phyloP scores from a whole-genome alignment of 2,888 invertebrate species.

The Chloroclysta siterata region DNA sequence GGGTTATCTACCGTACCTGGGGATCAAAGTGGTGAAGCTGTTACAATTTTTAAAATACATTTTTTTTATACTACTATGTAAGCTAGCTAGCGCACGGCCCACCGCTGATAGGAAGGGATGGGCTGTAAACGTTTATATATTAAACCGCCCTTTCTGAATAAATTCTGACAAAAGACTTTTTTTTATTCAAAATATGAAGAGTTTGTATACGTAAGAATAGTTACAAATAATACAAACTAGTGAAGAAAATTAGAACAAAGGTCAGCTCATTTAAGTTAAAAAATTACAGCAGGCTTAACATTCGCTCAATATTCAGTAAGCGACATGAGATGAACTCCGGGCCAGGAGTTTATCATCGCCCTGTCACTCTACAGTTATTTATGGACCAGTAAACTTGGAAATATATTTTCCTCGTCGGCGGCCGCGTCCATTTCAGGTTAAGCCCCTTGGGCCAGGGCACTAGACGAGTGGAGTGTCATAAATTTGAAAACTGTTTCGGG shows the following conservation, averaged over 20 bases:
- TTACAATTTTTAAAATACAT: no score
- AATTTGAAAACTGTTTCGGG: slow-evolving; percentile 82
- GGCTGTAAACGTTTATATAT: no score
- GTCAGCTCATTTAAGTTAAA: slow-evolving; percentile 45
- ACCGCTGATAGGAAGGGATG: no score
- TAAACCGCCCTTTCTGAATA: no score
- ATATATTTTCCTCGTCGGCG: slow-evolving; percentile 81
- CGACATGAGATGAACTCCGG: slow-evolving; percentile 78
- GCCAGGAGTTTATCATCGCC: slow-evolving; percentile 80
- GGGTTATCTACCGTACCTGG: no score
- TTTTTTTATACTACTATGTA: no score
- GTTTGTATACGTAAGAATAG: no score
- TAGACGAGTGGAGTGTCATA: slow-evolving; percentile 83
- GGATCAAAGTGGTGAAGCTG: no score
- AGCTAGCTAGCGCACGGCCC: no score
- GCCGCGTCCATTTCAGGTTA: slow-evolving; percentile 83
- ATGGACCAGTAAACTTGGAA: slow-evolving; percentile 84
- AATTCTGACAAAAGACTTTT: no score
- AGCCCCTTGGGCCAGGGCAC: slow-evolving; percentile 80
- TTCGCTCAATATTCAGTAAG: slow-evolving; percentile 78
- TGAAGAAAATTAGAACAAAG: background rate
- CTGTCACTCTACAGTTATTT: slow-evolving; percentile 84
- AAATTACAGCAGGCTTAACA: slow-evolving; percentile 62
- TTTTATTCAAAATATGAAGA: no score
- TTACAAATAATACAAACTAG: no score